Evolutionary conservation across 2,113 vertebrate species (phyloP).

Genomic region (Chionodraco myersi): DNA sequence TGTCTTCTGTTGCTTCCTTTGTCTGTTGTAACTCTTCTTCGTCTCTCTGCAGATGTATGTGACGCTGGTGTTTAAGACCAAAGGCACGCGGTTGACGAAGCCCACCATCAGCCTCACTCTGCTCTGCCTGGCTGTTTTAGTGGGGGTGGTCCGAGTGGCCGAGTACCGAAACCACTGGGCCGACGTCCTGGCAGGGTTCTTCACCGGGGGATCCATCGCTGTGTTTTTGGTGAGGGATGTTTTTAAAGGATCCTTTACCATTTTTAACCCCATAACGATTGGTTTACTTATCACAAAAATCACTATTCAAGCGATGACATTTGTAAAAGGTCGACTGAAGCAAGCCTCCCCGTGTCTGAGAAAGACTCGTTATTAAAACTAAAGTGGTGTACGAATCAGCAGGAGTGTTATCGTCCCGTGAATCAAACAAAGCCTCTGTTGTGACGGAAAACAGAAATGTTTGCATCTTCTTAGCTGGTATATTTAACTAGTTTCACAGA

Average conservation of each 20-base stretch:
- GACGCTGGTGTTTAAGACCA: slow-evolving; percentile 89
- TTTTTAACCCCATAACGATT: not conserved
- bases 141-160: slow-evolving; percentile 89
- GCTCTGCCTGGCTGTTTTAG: slow-evolving; percentile 88
- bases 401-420: too few species aligned
- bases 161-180: slow-evolving; percentile 95
- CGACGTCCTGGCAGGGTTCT: slow-evolving; percentile 89
- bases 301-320: not conserved
- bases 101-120: slow-evolving; percentile 89
- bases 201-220: slow-evolving; percentile 89
- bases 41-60: slow-evolving; percentile 89
- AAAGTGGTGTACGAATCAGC: too few species aligned
- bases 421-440: not conserved
- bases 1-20: slow-evolving; percentile 32
- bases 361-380: too few species aligned
- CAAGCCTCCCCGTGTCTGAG: not conserved
- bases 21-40: slow-evolving; percentile 27
- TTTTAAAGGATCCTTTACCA: not conserved
- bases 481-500: not conserved
- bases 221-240: slow-evolving; percentile 88
- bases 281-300: not conserved
- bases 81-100: slow-evolving; percentile 91
- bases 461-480: not conserved
- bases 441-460: not conserved
- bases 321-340: not conserved